These are phyloP conservation scores for Ashinkailepas kermadecensis DNA, from an alignment of 2,888 invertebrate species.

Conservation along the genomic window DNA sequence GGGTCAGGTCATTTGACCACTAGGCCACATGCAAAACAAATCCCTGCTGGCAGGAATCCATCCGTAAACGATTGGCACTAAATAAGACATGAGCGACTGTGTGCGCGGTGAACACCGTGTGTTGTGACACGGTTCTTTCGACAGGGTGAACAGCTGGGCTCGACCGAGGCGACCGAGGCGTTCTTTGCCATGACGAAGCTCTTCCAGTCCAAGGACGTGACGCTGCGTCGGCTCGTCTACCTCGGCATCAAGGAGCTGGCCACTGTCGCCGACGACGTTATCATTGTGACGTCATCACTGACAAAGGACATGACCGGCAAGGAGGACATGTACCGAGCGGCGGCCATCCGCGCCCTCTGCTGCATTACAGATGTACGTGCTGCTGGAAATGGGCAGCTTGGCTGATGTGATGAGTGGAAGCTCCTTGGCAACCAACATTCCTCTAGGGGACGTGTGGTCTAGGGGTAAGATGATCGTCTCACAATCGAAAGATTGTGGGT, in stretches of 20 bases:
- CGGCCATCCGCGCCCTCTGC: slow-evolving; percentile 94
- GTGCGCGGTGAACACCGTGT: too few species aligned
- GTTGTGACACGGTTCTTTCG: not conserved
- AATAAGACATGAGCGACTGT: too few species aligned
- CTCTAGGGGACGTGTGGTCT: too few species aligned
- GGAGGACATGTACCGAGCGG: slow-evolving; percentile 85
- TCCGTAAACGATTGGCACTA: too few species aligned
- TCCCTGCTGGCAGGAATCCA: too few species aligned
- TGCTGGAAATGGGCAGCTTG: too few species aligned
- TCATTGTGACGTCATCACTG: slow-evolving; percentile 93
- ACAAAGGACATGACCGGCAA: slow-evolving; percentile 98
- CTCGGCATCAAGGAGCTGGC: slow-evolving; percentile 87
- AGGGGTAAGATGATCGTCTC: too few species aligned
- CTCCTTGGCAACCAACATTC: too few species aligned
- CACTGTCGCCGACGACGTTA: slow-evolving; percentile 93
- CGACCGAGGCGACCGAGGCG: slow-evolving; percentile 94
- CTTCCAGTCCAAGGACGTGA: slow-evolving; percentile 94
- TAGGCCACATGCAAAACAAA: too few species aligned
- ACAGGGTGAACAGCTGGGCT: slow-evolving; percentile 77
- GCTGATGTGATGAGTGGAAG: too few species aligned
- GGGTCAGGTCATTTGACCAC: too few species aligned
- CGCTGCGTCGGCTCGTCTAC: slow-evolving; percentile 90
- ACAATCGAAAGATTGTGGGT: too few species aligned
- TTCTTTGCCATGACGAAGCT: slow-evolving; percentile 99
- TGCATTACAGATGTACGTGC: slow-evolving; percentile 80